Conservation (phyloP, 1,140 invertebrate genomes). For the Dreissena rostriformis region DNA sequence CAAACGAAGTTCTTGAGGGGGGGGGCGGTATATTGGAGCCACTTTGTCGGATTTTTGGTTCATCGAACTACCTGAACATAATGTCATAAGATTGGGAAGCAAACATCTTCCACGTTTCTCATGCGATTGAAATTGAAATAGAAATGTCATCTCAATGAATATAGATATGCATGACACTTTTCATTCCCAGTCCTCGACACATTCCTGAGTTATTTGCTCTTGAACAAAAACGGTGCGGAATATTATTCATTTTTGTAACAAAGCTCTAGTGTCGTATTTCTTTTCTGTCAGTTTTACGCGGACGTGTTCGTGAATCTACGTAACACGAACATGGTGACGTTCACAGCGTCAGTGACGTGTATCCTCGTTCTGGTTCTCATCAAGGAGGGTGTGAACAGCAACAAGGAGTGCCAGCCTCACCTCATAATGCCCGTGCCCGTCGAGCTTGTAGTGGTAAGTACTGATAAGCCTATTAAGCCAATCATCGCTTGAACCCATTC, state of each 20-base stretch:
- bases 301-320: slow-evolving; percentile 78
- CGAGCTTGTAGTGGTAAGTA: slow-evolving; percentile 89
- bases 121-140: not conserved
- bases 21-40: no score
- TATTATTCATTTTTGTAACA: no score
- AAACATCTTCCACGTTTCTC: not conserved
- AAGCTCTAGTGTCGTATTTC: not conserved
- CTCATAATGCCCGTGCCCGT: slow-evolving; percentile 91
- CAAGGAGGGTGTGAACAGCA: slow-evolving; percentile 91
- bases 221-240: no score
- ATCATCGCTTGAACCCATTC: not conserved
- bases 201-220: no score
- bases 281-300: slow-evolving; percentile 77
- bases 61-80: no score
- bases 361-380: slow-evolving; percentile 89
- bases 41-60: no score
- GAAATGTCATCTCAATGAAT: not conserved
- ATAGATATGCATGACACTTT: not conserved
- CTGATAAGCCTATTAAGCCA: not conserved
- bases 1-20: no score
- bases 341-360: slow-evolving; percentile 88
- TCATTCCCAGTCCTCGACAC: not conserved
- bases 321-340: slow-evolving; percentile 80
- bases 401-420: slow-evolving; percentile 85
- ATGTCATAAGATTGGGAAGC: no score